phyloP scores from a whole-genome alignment of 2,797 vertebrate species.

The Hapalemur alaotrensis region DNA sequence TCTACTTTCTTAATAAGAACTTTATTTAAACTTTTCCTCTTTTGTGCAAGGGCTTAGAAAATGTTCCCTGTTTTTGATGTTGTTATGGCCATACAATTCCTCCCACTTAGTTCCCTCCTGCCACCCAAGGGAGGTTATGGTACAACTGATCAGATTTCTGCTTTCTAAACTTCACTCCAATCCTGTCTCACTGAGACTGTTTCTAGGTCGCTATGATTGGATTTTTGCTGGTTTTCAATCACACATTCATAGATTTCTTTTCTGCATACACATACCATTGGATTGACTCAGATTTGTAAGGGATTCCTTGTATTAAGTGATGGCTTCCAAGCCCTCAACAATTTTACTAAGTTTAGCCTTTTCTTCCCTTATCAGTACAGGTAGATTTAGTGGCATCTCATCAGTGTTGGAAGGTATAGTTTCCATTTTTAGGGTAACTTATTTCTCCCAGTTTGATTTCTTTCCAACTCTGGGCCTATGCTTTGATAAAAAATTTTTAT shows the following conservation, averaged over 20 bases:
- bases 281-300: background rate
- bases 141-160: background rate
- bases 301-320: background rate
- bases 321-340: background rate
- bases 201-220: background rate
- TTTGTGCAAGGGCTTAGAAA: background rate
- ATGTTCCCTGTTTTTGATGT: background rate
- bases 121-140: background rate
- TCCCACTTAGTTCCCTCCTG: background rate
- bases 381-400: background rate
- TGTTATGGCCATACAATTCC: background rate
- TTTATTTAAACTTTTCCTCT: background rate
- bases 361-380: background rate
- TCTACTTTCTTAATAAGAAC: background rate
- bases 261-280: background rate
- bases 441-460: constrained; percentile 9
- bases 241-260: background rate
- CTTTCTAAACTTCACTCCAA: background rate
- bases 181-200: background rate
- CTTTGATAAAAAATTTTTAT: background rate
- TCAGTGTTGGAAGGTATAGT: background rate
- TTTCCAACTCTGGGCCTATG: background rate
- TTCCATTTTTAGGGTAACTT: background rate
- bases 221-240: background rate
- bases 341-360: background rate